These are phyloP conservation scores for Drosophila obscura DNA, from an alignment of 1,140 invertebrate species.

Conservation along the genomic window DNA sequence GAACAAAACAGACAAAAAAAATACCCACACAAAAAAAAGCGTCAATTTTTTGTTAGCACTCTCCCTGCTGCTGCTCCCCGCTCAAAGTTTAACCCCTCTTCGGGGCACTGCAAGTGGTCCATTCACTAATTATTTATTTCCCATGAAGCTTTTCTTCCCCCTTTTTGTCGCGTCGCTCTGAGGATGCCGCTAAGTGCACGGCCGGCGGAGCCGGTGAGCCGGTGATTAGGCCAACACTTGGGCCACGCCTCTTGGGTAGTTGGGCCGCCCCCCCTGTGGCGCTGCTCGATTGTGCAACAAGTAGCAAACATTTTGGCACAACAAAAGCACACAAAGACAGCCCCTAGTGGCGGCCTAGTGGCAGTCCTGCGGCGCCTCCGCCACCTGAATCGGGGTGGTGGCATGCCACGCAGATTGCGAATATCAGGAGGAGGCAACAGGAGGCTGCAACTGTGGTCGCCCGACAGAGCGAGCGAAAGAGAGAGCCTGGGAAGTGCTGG, in stretches of 20 bases:
- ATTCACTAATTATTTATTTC: constrained; percentile 75
- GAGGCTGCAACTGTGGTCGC: constrained; percentile 49
- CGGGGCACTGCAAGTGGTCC: constrained; percentile 67
- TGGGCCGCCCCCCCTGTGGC: constrained; percentile 8
- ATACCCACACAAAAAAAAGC: constrained; percentile 43
- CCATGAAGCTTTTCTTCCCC: constrained; percentile 57
- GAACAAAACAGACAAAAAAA: constrained; percentile 27
- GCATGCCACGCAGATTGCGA: constrained; percentile 18
- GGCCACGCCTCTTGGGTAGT: constrained; percentile 17
- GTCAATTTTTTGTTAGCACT: constrained; percentile 67
- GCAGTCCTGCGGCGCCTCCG: constrained; percentile 59
- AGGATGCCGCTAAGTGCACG: constrained; percentile 23
- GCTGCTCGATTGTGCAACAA: constrained; percentile 62
- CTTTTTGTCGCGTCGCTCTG: background rate
- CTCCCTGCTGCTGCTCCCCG: constrained; percentile 10
- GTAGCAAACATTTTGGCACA: constrained; percentile 55
- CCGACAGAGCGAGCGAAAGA: no score
- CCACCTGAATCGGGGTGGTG: constrained; percentile 64
- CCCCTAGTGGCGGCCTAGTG: constrained; percentile 35
- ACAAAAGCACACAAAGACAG: constrained; percentile 29
- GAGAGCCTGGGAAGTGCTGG: constrained; percentile 62
- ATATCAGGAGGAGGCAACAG: constrained; percentile 21
- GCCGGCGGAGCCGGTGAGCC: constrained; percentile 38
- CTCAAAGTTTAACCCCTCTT: background rate
- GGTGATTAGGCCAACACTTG: constrained; percentile 61